Conservation (phyloP, 2,797 vertebrate genomes). For the Antrozous pallidus region DNA sequence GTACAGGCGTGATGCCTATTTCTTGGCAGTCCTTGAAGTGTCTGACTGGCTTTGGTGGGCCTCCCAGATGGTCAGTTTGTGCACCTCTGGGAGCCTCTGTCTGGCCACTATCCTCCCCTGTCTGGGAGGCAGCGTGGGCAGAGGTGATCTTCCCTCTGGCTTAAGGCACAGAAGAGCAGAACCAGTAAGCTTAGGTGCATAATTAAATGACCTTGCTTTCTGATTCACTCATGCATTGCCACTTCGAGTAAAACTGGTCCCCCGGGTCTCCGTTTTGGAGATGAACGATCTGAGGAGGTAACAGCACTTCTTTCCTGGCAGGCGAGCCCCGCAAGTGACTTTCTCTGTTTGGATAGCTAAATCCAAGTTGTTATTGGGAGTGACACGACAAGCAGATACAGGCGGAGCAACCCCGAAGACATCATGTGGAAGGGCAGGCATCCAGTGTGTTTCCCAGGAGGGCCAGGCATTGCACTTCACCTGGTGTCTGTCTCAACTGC, state of each 20-base stretch:
- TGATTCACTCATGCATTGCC: not conserved
- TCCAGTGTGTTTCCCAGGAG: not conserved
- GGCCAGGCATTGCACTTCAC: not conserved
- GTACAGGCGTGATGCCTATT: constrained; percentile 66
- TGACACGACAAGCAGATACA: not conserved
- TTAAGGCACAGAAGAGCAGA: not conserved
- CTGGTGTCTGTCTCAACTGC: not conserved
- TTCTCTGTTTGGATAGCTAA: not conserved
- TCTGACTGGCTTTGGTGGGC: not conserved
- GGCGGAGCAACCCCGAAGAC: not conserved
- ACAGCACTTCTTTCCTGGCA: not conserved
- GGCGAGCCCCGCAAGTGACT: not conserved
- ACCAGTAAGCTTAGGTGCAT: not conserved
- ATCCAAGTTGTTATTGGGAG: not conserved
- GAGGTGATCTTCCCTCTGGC: not conserved
- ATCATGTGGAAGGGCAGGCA: rapidly evolving
- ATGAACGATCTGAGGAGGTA: not conserved
- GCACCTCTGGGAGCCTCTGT: not conserved
- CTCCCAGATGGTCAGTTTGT: not conserved
- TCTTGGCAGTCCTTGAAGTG: constrained; percentile 61
- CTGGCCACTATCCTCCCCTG: not conserved
- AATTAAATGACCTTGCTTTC: not conserved
- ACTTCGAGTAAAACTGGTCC: not conserved
- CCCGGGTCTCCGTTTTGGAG: not conserved
- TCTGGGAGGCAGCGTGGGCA: not conserved